These are phyloP conservation scores for Popillia japonica DNA, from an alignment of 1,140 invertebrate species.

Conservation along the genomic window DNA sequence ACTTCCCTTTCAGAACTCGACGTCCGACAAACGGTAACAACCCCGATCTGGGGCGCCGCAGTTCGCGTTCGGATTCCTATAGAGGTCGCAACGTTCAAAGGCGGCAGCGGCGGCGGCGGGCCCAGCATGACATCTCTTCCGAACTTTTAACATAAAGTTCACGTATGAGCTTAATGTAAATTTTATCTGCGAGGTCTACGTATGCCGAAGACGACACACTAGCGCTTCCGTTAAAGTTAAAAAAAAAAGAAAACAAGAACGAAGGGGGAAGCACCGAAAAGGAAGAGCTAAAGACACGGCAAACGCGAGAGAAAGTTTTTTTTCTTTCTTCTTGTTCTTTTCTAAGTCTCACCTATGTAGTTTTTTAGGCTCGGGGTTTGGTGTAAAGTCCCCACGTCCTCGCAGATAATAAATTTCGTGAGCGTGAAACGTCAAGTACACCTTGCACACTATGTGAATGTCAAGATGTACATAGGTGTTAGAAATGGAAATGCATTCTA, in stretches of 20 bases:
- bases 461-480: not conserved
- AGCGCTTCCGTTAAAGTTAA: not conserved
- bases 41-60: not conserved
- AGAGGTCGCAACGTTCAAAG: too few species aligned
- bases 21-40: not conserved
- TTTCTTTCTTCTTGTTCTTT: not conserved
- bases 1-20: not conserved
- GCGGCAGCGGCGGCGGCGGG: not conserved
- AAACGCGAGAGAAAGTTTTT: not conserved
- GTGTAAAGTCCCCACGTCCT: not conserved
- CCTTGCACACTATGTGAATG: not conserved
- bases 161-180: slow-evolving; percentile 18
- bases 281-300: not conserved
- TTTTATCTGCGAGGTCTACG: not conserved
- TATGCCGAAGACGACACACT: not conserved
- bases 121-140: not conserved
- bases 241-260: too few species aligned
- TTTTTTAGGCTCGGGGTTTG: not conserved
- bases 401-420: not conserved
- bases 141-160: slow-evolving; percentile 13
- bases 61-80: not conserved
- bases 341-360: not conserved
- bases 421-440: not conserved
- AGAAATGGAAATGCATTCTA: too few species aligned
- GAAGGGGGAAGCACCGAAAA: too few species aligned